Evolutionary conservation across 1,140 invertebrate genomes (phyloP).

Genomic region (Ditylenchus dipsaci): DNA sequence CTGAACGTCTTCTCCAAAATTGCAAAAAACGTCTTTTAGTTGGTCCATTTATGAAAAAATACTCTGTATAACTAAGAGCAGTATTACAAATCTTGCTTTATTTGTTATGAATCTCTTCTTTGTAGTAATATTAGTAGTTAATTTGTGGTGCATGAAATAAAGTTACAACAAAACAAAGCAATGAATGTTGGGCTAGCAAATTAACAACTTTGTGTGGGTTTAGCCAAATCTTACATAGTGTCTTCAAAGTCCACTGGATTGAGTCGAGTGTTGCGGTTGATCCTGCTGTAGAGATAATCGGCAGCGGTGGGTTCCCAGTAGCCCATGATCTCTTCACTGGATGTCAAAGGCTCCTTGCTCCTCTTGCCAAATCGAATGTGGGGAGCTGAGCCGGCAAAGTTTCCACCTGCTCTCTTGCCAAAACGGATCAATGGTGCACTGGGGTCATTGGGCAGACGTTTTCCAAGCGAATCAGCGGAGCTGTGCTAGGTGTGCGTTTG

Average conservation of each 20-base stretch:
- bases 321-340: background rate
- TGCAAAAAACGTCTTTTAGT: too few relatives aligned
- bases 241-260: slow-evolving; percentile 23
- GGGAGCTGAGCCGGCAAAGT: slow-evolving; percentile 13
- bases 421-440: slow-evolving; percentile 38
- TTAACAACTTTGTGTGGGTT: background rate
- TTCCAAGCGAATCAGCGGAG: slow-evolving; percentile 38
- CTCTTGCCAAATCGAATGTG: slow-evolving; percentile 40
- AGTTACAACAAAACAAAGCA: too few relatives aligned
- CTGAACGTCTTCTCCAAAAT: too few relatives aligned
- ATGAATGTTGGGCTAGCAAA: too few relatives aligned
- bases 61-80: background rate
- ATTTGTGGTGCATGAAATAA: too few relatives aligned
- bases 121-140: too few relatives aligned
- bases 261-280: slow-evolving; percentile 20
- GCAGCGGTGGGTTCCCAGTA: background rate
- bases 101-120: too few relatives aligned
- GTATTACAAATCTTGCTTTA: background rate
- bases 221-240: slow-evolving; percentile 28
- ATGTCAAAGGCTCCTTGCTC: slow-evolving; percentile 4
- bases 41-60: too few relatives aligned
- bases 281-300: slow-evolving; percentile 6
- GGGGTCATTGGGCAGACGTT: slow-evolving; percentile 23
- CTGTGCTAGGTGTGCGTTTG: slow-evolving; percentile 17
- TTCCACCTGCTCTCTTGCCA: slow-evolving; percentile 27